A percentile compares a stretch with the other conserved stretches of the same genome.
Conservation (phyloP, 1,140 invertebrate species). For the Bombus confusus region DNA sequence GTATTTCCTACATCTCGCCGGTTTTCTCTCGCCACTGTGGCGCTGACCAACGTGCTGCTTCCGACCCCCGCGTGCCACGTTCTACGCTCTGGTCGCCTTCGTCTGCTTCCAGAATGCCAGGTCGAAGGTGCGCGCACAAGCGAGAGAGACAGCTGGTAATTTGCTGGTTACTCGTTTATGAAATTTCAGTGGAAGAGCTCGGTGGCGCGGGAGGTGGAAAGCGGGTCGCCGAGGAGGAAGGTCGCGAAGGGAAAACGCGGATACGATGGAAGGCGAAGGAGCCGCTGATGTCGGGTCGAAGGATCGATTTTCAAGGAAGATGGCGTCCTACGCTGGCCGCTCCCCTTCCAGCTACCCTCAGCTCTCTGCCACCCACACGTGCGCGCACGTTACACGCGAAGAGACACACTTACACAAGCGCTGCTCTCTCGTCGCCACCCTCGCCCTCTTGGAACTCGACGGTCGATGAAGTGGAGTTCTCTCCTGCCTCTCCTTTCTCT, state of each 20-base stretch:
- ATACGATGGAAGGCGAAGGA: conserved; percentile 30
- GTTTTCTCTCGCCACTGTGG: neutral
- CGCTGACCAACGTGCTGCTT: neutral
- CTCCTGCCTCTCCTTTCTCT: neutral
- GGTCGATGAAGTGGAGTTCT: conserved; percentile 60
- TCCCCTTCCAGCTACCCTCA: conserved; percentile 9
- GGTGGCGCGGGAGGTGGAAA: neutral
- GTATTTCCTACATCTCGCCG: conserved; percentile 6
- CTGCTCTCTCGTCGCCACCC: conserved; percentile 9
- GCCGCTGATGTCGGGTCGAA: conserved; percentile 39
- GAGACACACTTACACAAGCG: neutral
- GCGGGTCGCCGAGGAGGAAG: conserved; percentile 12
- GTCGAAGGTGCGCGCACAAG: neutral
- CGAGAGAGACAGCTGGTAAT: neutral
- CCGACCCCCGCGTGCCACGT: neutral
- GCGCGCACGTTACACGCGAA: neutral
- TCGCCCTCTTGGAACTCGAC: conserved; percentile 28
- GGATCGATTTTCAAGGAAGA: conserved; percentile 60
- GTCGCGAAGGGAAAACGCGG: neutral
- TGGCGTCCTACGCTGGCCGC: conserved; percentile 49
- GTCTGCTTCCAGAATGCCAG: neutral
- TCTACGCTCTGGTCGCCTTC: neutral
- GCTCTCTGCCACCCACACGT: neutral
- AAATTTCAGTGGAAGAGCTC: conserved; percentile 24
- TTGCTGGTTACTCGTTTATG: conserved; percentile 17